phyloP scores from a whole-genome alignment of 2,888 invertebrate genomes.

The Diaperis boleti region DNA sequence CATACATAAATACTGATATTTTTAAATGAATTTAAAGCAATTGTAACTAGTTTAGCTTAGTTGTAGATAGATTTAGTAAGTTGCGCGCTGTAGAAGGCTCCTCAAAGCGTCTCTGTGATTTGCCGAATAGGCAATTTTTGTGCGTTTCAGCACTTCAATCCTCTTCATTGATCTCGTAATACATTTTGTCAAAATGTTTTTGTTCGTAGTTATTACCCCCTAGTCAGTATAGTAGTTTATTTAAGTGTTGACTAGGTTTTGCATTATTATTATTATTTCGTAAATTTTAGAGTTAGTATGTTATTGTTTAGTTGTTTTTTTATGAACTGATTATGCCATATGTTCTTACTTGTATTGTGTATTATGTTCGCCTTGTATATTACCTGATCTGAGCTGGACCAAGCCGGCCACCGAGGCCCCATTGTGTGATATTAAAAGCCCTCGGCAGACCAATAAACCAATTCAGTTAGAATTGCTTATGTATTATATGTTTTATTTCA shows the following conservation, averaged over 20 bases:
- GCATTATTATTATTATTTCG: slow-evolving; percentile 51
- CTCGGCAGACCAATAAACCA: slow-evolving; percentile 62
- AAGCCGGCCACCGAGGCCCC: slow-evolving; percentile 60
- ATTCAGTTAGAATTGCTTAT: slow-evolving; percentile 62
- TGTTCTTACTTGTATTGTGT: slow-evolving; percentile 47
- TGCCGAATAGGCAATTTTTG: slow-evolving; percentile 59
- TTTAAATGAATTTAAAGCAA: slow-evolving; percentile 65
- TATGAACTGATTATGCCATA: slow-evolving; percentile 54
- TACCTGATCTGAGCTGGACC: slow-evolving; percentile 65
- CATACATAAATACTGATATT: slow-evolving; percentile 62
- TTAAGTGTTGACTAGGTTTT: slow-evolving; percentile 64
- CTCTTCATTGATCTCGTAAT: slow-evolving; percentile 64
- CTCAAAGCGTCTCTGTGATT: slow-evolving; percentile 68
- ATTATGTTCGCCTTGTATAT: slow-evolving; percentile 56
- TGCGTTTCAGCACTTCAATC: slow-evolving; percentile 42
- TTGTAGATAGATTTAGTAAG: slow-evolving; percentile 54
- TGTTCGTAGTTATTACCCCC: slow-evolving; percentile 60
- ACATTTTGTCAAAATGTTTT: slow-evolving; percentile 53
- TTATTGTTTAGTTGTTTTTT: slow-evolving; percentile 58
- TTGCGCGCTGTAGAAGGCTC: slow-evolving; percentile 64
- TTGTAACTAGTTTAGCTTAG: slow-evolving; percentile 60
- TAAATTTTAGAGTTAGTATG: slow-evolving; percentile 59
- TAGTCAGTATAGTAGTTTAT: slow-evolving; percentile 66
- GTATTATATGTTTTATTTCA: slow-evolving; percentile 55
- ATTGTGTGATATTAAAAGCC: slow-evolving; percentile 60